A percentile compares a stretch with the other conserved stretches of the same genome.
These are phyloP conservation scores for Gasteruption jaculator DNA, from an alignment of 2,888 invertebrate genomes.

Conservation along the genomic window DNA sequence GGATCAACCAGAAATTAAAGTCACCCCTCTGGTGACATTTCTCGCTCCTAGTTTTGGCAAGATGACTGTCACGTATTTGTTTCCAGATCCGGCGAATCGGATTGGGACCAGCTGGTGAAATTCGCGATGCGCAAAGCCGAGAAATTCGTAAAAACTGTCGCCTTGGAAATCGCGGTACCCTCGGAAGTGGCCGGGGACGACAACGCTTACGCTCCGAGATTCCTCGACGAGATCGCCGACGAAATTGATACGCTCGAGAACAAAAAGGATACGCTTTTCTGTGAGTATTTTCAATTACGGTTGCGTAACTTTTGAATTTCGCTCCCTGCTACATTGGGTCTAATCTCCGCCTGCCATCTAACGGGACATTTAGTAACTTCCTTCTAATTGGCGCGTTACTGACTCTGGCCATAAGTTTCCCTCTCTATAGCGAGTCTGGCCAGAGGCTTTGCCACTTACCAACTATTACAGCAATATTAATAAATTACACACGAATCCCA, in stretches of 20 bases:
- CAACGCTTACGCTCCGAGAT: constrained; percentile 75
- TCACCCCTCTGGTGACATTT: not conserved
- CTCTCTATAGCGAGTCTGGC: no score
- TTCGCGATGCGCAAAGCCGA: constrained; percentile 72
- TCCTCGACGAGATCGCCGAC: constrained; percentile 78
- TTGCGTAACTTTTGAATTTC: constrained; percentile 2
- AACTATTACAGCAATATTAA: no score
- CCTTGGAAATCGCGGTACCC: constrained; percentile 69
- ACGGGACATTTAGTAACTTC: no score
- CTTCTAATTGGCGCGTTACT: no score
- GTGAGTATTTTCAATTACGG: constrained; percentile 56
- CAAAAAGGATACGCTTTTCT: constrained; percentile 74
- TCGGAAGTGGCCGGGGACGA: constrained; percentile 49
- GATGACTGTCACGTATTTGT: no score
- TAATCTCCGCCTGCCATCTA: not conserved
- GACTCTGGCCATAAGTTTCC: no score
- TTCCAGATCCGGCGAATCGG: constrained; percentile 64
- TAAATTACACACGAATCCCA: no score
- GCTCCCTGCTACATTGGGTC: not conserved
- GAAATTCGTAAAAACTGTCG: constrained; percentile 74
- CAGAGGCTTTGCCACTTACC: no score
- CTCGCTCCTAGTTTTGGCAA: no score
- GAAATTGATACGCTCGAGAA: constrained; percentile 80
- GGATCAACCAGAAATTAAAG: not conserved
- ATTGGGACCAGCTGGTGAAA: constrained; percentile 78